phyloP scores from a whole-genome alignment of 30 jellyfish, hydroid and myxozoan genomes.

The Chrysaora quinquecirrha region DNA sequence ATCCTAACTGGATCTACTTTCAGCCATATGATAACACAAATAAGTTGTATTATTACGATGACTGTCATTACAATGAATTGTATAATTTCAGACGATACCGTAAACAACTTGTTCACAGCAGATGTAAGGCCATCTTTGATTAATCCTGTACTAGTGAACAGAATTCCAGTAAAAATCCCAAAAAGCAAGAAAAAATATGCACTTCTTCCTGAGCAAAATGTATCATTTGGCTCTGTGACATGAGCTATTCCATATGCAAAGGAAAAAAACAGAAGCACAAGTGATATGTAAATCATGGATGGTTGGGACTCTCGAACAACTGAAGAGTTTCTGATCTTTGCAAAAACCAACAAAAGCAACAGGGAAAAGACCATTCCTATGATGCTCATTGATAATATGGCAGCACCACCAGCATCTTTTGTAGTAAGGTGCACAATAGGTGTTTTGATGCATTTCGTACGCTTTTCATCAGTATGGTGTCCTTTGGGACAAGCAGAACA shows the following conservation, averaged over 20 bases:
- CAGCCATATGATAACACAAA: slow-evolving; percentile 46
- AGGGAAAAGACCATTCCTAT: slow-evolving; percentile 45
- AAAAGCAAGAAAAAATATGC: slow-evolving; percentile 64
- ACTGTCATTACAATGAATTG: slow-evolving; percentile 28
- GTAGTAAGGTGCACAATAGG: slow-evolving; percentile 58
- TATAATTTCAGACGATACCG: neutral
- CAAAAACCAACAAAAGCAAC: slow-evolving; percentile 5
- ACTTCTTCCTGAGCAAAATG: slow-evolving; percentile 65
- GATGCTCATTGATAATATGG: slow-evolving; percentile 36
- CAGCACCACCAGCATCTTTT: slow-evolving; percentile 59
- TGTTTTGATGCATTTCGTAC: slow-evolving; percentile 66
- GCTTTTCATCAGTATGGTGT: slow-evolving; percentile 70
- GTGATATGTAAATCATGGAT: slow-evolving; percentile 33
- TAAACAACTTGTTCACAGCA: slow-evolving; percentile 11
- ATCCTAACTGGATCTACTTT: slow-evolving; percentile 49
- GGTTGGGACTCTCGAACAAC: slow-evolving; percentile 52
- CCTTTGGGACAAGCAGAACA: slow-evolving; percentile 72
- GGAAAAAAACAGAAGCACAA: slow-evolving; percentile 45
- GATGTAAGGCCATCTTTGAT: slow-evolving; percentile 39
- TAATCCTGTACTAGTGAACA: slow-evolving; percentile 51
- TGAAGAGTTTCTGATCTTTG: slow-evolving; percentile 34
- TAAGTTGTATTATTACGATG: slow-evolving; percentile 39
- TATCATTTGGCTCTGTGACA: slow-evolving; percentile 57
- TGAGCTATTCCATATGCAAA: slow-evolving; percentile 70
- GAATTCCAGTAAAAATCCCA: slow-evolving; percentile 40